Base-by-base conservation (phyloP, 2,113 vertebrate species). In the Pygoscelis antarcticus region DNA sequence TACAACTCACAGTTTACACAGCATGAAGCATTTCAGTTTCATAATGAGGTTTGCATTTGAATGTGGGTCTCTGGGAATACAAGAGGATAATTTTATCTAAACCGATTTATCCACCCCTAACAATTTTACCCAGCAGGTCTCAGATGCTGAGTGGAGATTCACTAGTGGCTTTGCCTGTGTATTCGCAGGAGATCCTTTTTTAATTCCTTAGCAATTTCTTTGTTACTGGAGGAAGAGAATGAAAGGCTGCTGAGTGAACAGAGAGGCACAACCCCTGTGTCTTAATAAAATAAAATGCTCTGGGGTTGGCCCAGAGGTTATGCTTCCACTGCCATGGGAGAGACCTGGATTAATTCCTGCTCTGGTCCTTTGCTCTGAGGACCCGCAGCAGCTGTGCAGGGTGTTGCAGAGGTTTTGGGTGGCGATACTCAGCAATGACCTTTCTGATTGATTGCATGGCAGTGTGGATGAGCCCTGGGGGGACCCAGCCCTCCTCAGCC, bases 121-220 rank as follows among this genome's bases (percentile, higher is more conserved):
- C 26, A 65, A 77, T 83, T 92, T 75, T 40, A 86, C 62, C 44
- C 89, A 91, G 78, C 71, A 80, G 64, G 64, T 83, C 78, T 80
- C 87, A 83, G 75, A 83, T 77, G 75, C 38, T 0, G 7, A 58
- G 30, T 19, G 34, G 22, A 79, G 49, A 58, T 60, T 65, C 87
- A 40, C 72, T 19, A 22, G 79, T 55, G 36, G 42, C 38, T 89
- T 74, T 64, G 83, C 46, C 75, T 79, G 38, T 25, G 16, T 84
- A 66, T 46, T 90, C 7, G 3, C 76, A 71, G 76, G 72, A 92
- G 74, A 82, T 9, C 26, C 18, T 44, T 82, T 94, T 95, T 71
- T 91, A 84, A 93, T 93, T 96, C 78, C 77, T 83, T 91, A 79
- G 72, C 83, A 89, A 95, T 95, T 95, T 84, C 94, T 95, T 97